Percentiles rank a stretch among this genome's conserved stretches.
Conservation (phyloP, 2,797 vertebrate genomes). For the Ctenosaura bakeri region DNA sequence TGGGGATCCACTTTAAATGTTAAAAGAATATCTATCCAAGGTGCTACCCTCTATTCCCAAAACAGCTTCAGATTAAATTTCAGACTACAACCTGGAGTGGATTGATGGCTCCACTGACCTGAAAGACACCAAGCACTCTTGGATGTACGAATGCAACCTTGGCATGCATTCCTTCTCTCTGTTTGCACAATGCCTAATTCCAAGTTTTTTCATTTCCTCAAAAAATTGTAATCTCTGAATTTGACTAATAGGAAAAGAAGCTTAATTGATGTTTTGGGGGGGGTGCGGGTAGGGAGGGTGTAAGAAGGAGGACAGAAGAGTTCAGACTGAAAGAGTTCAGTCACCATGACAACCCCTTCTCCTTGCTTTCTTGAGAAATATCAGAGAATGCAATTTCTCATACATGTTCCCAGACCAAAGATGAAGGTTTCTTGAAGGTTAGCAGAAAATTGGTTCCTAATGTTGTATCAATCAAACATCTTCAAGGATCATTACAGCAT, state of each 20-base stretch:
- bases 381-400: conserved; percentile 40
- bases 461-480: conserved; percentile 54
- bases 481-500: conserved; percentile 33
- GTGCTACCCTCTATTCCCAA: too few relatives aligned
- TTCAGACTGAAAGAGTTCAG: not conserved
- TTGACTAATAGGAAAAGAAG: not conserved
- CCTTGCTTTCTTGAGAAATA: conserved; percentile 47
- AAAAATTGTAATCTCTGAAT: not conserved
- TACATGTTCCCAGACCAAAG: conserved; percentile 34
- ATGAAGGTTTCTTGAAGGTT: conserved; percentile 47
- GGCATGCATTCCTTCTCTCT: not conserved
- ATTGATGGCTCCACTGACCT: too few relatives aligned
- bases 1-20: too few relatives aligned
- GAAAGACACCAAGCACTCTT: too few relatives aligned
- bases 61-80: too few relatives aligned
- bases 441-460: conserved; percentile 66
- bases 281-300: accelerated
- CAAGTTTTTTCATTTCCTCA: not conserved
- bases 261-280: accelerated
- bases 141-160: not conserved
- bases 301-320: not conserved
- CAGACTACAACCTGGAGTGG: too few relatives aligned
- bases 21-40: too few relatives aligned
- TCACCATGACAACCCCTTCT: accelerated
- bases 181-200: not conserved